phyloP scores from a whole-genome alignment of 2,888 invertebrate genomes.

The Arrhopalites spinosus region DNA sequence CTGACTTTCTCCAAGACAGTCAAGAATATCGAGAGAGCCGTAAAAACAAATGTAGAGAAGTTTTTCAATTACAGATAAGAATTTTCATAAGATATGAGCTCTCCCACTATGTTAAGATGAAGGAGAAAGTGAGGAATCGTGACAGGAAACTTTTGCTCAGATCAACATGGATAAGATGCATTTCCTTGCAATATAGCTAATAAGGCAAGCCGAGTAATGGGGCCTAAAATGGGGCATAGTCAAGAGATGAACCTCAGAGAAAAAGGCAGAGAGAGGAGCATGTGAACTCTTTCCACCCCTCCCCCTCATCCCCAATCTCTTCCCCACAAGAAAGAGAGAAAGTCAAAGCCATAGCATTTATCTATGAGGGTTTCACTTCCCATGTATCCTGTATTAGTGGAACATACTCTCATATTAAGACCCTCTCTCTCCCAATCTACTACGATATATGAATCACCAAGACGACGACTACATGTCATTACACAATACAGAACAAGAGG shows the following conservation, averaged over 20 bases:
- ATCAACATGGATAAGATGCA: constrained; percentile 38
- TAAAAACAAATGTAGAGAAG: constrained; percentile 39
- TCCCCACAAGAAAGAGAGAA: too few species aligned
- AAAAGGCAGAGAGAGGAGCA: background rate
- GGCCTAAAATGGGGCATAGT: background rate
- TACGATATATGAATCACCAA: too few species aligned
- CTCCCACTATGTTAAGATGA: constrained; percentile 1
- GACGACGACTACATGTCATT: background rate
- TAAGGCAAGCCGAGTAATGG: constrained; percentile 31
- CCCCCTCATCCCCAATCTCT: background rate
- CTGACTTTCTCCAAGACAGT: too few species aligned
- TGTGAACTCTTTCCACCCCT: background rate
- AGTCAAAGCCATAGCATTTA: too few species aligned
- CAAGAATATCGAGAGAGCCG: too few species aligned
- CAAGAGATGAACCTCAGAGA: background rate
- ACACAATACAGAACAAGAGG: background rate
- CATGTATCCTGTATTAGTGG: too few species aligned
- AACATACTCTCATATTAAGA: too few species aligned
- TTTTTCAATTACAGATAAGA: constrained; percentile 43
- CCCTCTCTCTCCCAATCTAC: too few species aligned
- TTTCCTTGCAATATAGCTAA: constrained; percentile 33
- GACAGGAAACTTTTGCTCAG: constrained; percentile 36
- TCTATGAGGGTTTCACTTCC: too few species aligned
- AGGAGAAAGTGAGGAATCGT: constrained; percentile 25
- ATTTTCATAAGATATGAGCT: constrained; percentile 32